Evolutionary conservation across 2,113 vertebrate genomes (phyloP).

Genomic region (Bathybates hornii): DNA sequence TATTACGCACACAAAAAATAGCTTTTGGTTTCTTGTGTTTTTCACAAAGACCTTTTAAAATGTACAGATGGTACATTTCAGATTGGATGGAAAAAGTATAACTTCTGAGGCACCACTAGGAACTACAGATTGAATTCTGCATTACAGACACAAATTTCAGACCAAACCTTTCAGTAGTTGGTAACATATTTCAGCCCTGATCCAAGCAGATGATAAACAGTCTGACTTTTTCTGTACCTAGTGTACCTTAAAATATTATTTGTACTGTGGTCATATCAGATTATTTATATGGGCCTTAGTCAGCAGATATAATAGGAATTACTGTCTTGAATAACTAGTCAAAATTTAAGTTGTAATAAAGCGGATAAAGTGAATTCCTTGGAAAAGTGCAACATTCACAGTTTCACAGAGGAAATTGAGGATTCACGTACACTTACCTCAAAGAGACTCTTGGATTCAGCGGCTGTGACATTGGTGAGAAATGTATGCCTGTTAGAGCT

Average conservation of each 20-base stretch:
- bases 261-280: neutral
- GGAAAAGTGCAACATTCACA: neutral
- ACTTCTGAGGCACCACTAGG: neutral
- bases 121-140: neutral
- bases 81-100: neutral
- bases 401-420: neutral
- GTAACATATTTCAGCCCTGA: neutral
- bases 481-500: constrained; percentile 1
- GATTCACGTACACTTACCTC: neutral
- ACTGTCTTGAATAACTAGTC: neutral
- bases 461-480: neutral
- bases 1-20: neutral
- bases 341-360: neutral
- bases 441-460: neutral
- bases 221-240: neutral
- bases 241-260: neutral
- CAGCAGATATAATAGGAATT: neutral
- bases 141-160: neutral
- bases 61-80: neutral
- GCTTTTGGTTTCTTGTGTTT: neutral
- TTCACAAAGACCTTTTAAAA: neutral
- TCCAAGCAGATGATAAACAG: neutral
- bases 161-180: neutral
- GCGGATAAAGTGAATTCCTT: neutral
- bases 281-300: neutral